Conservation (phyloP, 2,113 vertebrate genomes). For the Rhinoderma darwinii region DNA sequence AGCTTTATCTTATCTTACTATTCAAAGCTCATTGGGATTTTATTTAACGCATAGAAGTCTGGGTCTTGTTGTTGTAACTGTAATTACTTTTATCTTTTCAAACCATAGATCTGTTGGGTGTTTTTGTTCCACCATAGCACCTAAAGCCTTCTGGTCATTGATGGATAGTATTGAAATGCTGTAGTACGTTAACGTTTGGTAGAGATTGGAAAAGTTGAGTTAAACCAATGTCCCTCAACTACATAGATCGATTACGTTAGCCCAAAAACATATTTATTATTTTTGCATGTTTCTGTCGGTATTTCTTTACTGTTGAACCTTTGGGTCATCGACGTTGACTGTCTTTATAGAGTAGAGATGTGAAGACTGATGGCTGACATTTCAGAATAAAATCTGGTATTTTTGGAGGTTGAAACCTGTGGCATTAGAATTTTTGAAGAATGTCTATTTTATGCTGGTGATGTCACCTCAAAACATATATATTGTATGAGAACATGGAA, state of each 20-base stretch:
- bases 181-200: neutral
- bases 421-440: neutral
- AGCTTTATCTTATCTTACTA: slow-evolving; percentile 2
- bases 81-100: slow-evolving; percentile 12
- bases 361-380: neutral
- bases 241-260: no score
- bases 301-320: neutral
- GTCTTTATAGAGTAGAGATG: neutral
- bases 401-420: neutral
- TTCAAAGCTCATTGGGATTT: slow-evolving; percentile 10
- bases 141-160: neutral
- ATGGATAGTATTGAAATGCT: neutral
- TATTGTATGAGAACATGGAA: slow-evolving; percentile 81
- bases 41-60: slow-evolving; percentile 3
- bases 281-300: neutral
- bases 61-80: slow-evolving; percentile 2
- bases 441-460: slow-evolving; percentile 60
- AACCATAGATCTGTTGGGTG: slow-evolving; percentile 22
- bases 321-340: neutral
- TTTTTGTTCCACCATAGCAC: neutral
- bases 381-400: neutral
- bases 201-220: neutral
- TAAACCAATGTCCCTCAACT: neutral
- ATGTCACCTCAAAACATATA: slow-evolving; percentile 76
- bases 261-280: neutral